Conservation (phyloP, 2,888 invertebrate genomes). For the Drosophila fulvimacula region DNA sequence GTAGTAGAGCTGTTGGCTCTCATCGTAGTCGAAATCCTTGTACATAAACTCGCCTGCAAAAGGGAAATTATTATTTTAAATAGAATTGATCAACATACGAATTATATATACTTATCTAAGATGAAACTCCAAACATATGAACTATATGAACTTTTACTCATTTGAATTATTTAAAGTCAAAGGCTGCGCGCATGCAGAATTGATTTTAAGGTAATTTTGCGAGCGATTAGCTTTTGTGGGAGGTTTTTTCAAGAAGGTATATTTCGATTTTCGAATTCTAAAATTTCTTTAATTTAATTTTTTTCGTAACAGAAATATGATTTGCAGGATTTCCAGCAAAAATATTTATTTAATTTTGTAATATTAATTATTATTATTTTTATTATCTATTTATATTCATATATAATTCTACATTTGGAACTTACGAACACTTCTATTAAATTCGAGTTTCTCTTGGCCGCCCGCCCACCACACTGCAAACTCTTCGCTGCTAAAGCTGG, state of each 20-base stretch:
- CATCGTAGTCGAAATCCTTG: conserved; percentile 43
- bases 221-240: not conserved
- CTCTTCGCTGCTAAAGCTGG: conserved; percentile 89
- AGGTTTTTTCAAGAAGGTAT: too few relatives aligned
- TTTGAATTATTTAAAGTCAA: conserved; percentile 2
- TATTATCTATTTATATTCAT: not conserved
- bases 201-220: not conserved
- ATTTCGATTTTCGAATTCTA: too few relatives aligned
- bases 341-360: too few relatives aligned
- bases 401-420: conserved; percentile 1
- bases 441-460: conserved; percentile 86
- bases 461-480: conserved; percentile 92
- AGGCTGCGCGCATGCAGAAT: conserved; percentile 1
- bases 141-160: not conserved
- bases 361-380: too few relatives aligned
- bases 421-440: conserved; percentile 59
- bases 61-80: too few relatives aligned
- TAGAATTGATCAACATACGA: too few relatives aligned
- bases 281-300: too few relatives aligned
- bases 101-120: not conserved
- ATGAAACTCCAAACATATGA: not conserved
- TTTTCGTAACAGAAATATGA: too few relatives aligned
- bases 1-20: conserved; percentile 50
- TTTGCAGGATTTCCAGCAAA: too few relatives aligned
- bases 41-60: conserved; percentile 44